Conservation (phyloP, 2,888 invertebrate species). For the Bellardia bayeri region DNA sequence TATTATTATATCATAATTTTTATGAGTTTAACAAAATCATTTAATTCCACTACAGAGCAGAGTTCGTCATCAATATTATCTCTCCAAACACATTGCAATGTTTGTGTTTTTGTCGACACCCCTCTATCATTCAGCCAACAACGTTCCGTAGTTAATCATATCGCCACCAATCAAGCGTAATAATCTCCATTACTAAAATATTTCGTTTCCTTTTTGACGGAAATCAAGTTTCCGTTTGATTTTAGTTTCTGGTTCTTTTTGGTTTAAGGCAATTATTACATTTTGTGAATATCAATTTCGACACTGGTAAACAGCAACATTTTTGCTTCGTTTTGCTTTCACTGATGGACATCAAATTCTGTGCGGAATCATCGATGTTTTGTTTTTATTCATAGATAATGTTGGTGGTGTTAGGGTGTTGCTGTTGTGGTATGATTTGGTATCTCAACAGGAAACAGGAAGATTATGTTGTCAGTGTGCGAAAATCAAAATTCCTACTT, state of each 20-base stretch:
- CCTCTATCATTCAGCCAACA: neutral
- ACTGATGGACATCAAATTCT: conserved; percentile 53
- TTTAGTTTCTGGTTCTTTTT: conserved; percentile 57
- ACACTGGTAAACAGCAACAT: conserved; percentile 34
- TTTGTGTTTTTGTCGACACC: conserved; percentile 9
- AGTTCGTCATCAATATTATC: conserved; percentile 31
- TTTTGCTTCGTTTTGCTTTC: neutral
- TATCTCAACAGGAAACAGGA: conserved; percentile 66
- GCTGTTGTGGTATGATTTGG: conserved; percentile 42
- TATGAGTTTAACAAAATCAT: conserved; percentile 64
- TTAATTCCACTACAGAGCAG: conserved; percentile 23
- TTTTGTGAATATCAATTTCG: conserved; percentile 76
- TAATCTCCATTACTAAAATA: conserved; percentile 78
- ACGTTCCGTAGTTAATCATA: conserved; percentile 79
- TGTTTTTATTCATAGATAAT: conserved; percentile 24
- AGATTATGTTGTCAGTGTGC: conserved; percentile 73
- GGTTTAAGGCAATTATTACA: conserved; percentile 76
- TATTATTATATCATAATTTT: conserved; percentile 63
- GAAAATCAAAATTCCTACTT: conserved; percentile 59
- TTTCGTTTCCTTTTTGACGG: conserved; percentile 71
- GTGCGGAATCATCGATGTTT: conserved; percentile 34
- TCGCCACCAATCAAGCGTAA: conserved; percentile 82
- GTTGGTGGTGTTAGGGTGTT: conserved; percentile 12
- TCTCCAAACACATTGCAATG: neutral
- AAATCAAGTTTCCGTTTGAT: conserved; percentile 74